Percentiles rank a stretch among this genome's conserved stretches.
Conservation (phyloP, 2,113 vertebrate genomes). For the Hystrix cristata region DNA sequence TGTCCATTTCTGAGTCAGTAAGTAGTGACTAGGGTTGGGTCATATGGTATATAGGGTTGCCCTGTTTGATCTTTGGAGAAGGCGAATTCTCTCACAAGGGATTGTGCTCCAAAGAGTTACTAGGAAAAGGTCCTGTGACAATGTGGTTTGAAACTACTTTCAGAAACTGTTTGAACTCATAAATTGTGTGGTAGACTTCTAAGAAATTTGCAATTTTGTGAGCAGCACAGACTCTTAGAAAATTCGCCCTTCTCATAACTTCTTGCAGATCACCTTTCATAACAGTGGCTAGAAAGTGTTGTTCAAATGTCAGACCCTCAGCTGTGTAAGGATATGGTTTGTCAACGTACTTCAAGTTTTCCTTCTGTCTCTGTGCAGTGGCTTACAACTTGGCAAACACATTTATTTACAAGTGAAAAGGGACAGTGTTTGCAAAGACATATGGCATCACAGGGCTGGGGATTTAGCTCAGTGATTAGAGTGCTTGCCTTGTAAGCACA, state of each 20-base stretch:
- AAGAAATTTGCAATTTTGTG: constrained; percentile 24
- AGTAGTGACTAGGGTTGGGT: not conserved
- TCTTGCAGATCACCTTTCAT: constrained; percentile 12
- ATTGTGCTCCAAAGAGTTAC: not conserved
- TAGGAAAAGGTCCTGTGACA: constrained; percentile 9
- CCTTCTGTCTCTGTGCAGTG: not conserved
- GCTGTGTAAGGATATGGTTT: not conserved
- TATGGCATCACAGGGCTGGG: too few species aligned
- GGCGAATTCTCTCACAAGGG: not conserved
- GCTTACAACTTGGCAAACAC: constrained; percentile 13
- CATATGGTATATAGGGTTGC: not conserved
- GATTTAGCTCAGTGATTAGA: too few species aligned
- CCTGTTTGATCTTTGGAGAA: not conserved
- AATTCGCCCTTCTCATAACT: not conserved
- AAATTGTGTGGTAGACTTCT: not conserved
- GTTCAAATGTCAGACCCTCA: constrained; percentile 27
- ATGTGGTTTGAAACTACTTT: constrained; percentile 25
- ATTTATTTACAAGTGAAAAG: not conserved
- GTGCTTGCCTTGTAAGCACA: too few species aligned
- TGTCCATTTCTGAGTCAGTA: not conserved
- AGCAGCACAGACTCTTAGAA: not conserved
- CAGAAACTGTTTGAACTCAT: not conserved
- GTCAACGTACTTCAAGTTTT: not conserved
- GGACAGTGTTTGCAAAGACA: not conserved
- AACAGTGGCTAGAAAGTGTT: not conserved